phyloP scores from a whole-genome alignment of 2,888 invertebrate genomes.

The Eilema depressum region DNA sequence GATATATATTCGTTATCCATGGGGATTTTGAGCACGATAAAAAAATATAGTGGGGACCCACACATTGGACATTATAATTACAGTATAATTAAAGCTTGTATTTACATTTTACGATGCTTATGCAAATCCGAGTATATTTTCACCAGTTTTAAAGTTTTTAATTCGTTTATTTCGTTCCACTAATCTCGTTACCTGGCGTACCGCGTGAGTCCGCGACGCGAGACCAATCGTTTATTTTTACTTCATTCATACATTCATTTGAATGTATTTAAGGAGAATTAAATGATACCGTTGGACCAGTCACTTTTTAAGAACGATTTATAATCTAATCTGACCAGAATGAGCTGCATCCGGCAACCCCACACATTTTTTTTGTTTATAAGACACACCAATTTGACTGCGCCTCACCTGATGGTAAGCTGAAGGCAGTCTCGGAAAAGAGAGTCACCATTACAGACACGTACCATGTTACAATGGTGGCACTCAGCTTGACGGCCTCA shows the following conservation, averaged over 20 bases:
- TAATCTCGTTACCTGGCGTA: neutral
- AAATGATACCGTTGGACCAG: neutral
- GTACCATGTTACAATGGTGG: too few species aligned
- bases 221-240: neutral
- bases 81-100: neutral
- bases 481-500: too few species aligned
- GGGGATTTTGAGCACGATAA: too few species aligned
- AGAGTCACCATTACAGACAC: too few species aligned
- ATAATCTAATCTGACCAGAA: neutral
- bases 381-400: too few species aligned
- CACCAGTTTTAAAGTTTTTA: neutral
- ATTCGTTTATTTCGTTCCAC: neutral
- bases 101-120: neutral
- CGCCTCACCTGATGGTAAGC: too few species aligned
- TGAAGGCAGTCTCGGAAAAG: too few species aligned
- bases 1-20: too few species aligned
- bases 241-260: neutral
- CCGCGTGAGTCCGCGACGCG: neutral
- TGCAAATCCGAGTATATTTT: neutral
- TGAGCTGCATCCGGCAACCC: too few species aligned
- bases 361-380: too few species aligned
- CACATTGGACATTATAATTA: too few species aligned
- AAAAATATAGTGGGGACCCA: too few species aligned
- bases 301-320: neutral
- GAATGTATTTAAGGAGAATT: neutral